These are phyloP conservation scores for Dendrolimus houi DNA, from an alignment of 2,888 invertebrate genomes.

Conservation along the genomic window DNA sequence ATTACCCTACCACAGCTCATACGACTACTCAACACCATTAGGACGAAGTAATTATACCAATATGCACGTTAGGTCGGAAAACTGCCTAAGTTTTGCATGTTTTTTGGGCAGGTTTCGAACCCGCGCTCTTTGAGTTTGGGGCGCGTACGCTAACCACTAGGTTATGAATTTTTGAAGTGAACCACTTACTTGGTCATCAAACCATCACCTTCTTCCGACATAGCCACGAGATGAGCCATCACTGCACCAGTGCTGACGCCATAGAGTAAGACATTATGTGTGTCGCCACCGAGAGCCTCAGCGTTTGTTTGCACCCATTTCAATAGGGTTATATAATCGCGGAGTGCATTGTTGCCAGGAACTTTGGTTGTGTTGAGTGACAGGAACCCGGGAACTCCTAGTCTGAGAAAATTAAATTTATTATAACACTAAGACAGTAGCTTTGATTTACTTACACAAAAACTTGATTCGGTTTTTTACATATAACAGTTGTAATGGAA, in stretches of 20 bases:
- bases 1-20: too few species aligned
- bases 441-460: too few species aligned
- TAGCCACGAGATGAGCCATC: constrained; percentile 19
- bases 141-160: not conserved
- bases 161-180: constrained; percentile 30
- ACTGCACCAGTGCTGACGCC: constrained; percentile 25
- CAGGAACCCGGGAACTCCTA: constrained; percentile 35
- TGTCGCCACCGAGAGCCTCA: constrained; percentile 24
- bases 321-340: constrained; percentile 25
- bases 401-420: constrained; percentile 5
- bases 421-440: too few species aligned
- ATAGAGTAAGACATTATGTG: constrained; percentile 21
- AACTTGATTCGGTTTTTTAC: too few species aligned
- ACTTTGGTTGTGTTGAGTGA: constrained; percentile 24
- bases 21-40: too few species aligned
- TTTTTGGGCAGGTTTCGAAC: too few species aligned
- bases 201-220: constrained; percentile 19
- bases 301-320: constrained; percentile 32
- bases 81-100: too few species aligned
- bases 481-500: too few species aligned
- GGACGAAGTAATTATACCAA: too few species aligned
- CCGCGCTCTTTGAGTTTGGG: too few species aligned
- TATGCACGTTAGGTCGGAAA: too few species aligned
- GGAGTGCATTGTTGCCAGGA: constrained; percentile 34
- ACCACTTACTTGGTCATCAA: constrained; percentile 14